Base-by-base conservation (phyloP, 2,113 vertebrate genomes). In the Thalassoma bifasciatum region DNA sequence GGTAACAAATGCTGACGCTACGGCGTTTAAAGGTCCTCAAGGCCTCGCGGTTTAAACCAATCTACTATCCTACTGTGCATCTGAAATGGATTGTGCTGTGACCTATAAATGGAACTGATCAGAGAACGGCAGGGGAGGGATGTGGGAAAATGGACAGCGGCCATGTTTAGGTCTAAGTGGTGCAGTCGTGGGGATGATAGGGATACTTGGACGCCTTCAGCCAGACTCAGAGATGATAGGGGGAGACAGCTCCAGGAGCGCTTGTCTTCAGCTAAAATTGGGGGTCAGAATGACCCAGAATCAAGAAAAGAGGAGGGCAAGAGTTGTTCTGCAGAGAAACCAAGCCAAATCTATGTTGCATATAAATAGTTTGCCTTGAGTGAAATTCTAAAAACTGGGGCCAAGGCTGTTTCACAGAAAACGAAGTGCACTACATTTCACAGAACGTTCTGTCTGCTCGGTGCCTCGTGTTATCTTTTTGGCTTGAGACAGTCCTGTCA, bases 1-100 rank as follows among this genome's bases (percentile, higher is more conserved):
- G 46, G 72, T 92, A 92, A 94, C 86, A 22, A 58, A 82, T 83
- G 73, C 77, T 86, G 92, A 93, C 75, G 75, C 70, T n/a, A 8
- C 34, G 11, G 65, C 30, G 37, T 90, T 90, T 87, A 88, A 92
- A 91, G 89, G 84, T 86, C 86, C 85, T 77, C 54, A 10, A 83
- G 86, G 87, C 76, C 73, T 69, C 8, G 38, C 53, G 52, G 71
- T 81, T 85, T 76, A 73, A 82, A 75, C 79, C 66, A 14, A 61
- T 70, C 61, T 58, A 78, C 75, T 47, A 71, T 72, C 81, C 40
- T 58, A 50, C 56, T 38, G 58, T 67, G 71, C 49, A 78, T 75
- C 66, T 66, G 34, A 78, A 85, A 82, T 59, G n/a, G 63, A 79
- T 81, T 75, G 53, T 1, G 10, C 63, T 71, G 44, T 64, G 66